A percentile compares a stretch with the other conserved stretches of the same genome.
These are phyloP conservation scores for Ricordea florida DNA, from an alignment of 92 coral and sea anemone species.

Conservation along the genomic window DNA sequence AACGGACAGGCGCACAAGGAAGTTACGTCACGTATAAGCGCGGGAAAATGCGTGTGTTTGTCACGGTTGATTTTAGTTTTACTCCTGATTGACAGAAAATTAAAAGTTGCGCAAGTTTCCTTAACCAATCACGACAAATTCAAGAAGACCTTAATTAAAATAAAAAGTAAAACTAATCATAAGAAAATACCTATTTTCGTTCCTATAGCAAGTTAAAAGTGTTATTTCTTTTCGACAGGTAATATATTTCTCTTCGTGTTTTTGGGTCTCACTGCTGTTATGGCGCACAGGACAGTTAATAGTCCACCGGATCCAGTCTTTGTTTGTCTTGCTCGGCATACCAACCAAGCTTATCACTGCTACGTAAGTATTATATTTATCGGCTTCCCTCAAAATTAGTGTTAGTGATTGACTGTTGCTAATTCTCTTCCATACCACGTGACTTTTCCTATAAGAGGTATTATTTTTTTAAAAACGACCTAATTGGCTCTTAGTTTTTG, in stretches of 20 bases:
- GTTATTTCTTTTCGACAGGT: not conserved
- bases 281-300: not conserved
- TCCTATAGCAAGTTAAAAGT: not conserved
- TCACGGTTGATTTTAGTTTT: too few species aligned
- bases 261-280: not conserved
- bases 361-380: slow-evolving; percentile 26
- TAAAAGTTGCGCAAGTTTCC: too few species aligned
- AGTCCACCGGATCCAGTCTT: slow-evolving; percentile 4
- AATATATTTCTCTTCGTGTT: not conserved
- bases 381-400: too few species aligned
- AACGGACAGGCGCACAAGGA: too few species aligned
- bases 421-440: not conserved
- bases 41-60: too few species aligned
- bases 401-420: not conserved
- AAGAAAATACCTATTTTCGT: not conserved
- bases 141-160: too few species aligned
- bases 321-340: not conserved
- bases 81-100: too few species aligned
- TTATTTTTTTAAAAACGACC: too few species aligned
- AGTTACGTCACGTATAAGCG: too few species aligned
- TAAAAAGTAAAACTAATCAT: too few species aligned
- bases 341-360: not conserved
- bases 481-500: too few species aligned
- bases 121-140: too few species aligned
- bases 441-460: not conserved